Percentiles rank a stretch among this genome's conserved stretches.
Conservation (phyloP, 64 coral and sea anemone species). For the Hydrozoanthus tunicans region DNA sequence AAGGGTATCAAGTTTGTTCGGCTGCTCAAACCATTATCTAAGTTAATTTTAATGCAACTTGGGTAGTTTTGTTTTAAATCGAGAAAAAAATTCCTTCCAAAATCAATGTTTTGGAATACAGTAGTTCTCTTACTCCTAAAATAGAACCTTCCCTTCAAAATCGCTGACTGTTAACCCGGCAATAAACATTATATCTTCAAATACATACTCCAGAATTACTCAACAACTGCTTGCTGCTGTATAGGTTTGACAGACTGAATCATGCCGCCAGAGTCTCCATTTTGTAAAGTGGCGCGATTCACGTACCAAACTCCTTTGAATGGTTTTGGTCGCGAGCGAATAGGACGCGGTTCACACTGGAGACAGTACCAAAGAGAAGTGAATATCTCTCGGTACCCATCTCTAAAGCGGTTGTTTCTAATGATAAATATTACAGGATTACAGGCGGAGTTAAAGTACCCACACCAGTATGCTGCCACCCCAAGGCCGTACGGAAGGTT, state of each 20-base stretch:
- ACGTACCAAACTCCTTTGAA: conserved; percentile 53
- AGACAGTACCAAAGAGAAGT: conserved; percentile 53
- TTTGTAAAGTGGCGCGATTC: conserved; percentile 29
- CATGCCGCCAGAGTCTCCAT: conserved; percentile 15
- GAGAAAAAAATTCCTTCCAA: background rate
- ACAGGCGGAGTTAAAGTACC: conserved; percentile 79
- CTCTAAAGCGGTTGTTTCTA: conserved; percentile 88
- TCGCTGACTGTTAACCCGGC: background rate
- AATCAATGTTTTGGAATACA: background rate
- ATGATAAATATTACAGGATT: conserved; percentile 91
- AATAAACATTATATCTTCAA: background rate
- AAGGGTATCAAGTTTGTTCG: background rate
- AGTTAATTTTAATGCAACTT: background rate
- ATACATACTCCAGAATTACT: background rate
- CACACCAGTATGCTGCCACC: conserved; percentile 88
- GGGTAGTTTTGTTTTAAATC: background rate
- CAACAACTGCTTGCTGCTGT: conserved; percentile 28
- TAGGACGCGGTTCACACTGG: conserved; percentile 33
- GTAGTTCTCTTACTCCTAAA: background rate
- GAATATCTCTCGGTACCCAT: conserved; percentile 86
- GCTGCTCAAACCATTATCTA: background rate
- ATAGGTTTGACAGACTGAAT: conserved; percentile 31
- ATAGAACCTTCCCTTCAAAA: background rate
- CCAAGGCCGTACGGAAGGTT: conserved; percentile 79
- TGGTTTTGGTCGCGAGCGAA: background rate